Base-by-base conservation (phyloP, 2,888 invertebrate genomes). In the Gandaritis pyraliata region DNA sequence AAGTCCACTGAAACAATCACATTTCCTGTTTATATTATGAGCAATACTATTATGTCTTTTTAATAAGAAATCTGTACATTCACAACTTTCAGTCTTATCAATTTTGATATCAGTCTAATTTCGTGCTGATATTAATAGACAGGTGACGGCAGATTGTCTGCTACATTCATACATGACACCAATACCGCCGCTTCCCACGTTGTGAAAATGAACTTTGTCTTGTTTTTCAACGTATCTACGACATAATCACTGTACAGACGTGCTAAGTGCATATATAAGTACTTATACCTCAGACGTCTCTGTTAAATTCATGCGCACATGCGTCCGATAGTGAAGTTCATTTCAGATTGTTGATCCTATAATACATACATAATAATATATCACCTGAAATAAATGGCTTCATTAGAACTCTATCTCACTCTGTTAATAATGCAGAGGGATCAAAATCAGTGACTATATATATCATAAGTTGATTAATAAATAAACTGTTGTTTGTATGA, bases 321-420 rank as follows among this genome's bases (percentile, higher is more conserved):
- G 81, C 77, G 74, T 72, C 71, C 71, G 83, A 84, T 83, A 83
- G 76, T 77, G 76, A 81, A 83, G 82, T 84, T 83, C 79, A 82
- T 77, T 76, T 72, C 70, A 79, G 80, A 81, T 74, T 79, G 74
- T 81, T 78, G 83, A 82, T 81, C 78, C 75, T 72, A 74, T 41
- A 16, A 33, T 33, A 33, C 33, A 33, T 33, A 33, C 33, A 1
- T 33, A 33, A 33, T 6, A 1, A 3, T 23, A 23, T 6, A 23
- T 23, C 41, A 13, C 15, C 13, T 41, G 13, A 41, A 15, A 23
- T 23, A 23, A 23, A 23, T 23, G 33, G 10, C 8, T 33, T 33
- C 10, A 33, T 10, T 29, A 7, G 18, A 52, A 45, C 12, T 61
- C 49, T 53, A 61, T 61, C 43, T 48, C 18, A n/a, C 29, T 29